phyloP scores from a whole-genome alignment of 2,888 invertebrate genomes.

The Platerodrilus igneus region DNA sequence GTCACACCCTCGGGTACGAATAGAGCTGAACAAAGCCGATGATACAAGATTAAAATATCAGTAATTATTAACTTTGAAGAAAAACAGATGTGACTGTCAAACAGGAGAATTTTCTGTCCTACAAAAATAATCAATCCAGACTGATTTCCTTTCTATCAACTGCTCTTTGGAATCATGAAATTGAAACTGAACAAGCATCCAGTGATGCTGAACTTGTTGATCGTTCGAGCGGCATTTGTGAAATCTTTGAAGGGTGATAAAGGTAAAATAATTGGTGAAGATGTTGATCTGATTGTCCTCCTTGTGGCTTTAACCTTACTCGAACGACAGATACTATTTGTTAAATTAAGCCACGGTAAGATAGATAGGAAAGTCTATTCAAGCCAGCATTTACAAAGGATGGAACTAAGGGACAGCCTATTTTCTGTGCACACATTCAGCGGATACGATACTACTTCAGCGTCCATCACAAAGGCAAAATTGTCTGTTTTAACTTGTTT shows the following conservation, averaged over 20 bases:
- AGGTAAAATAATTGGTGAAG: too few relatives aligned
- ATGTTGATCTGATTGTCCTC: too few relatives aligned
- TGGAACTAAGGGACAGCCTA: slow-evolving; percentile 4
- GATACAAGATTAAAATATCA: neutral
- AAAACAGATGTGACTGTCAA: slow-evolving; percentile 1
- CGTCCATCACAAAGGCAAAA: too few relatives aligned
- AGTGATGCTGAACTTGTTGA: slow-evolving; percentile 3
- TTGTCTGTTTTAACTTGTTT: slow-evolving; percentile 3
- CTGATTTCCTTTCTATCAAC: neutral
- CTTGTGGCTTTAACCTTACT: too few relatives aligned
- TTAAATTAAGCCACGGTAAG: slow-evolving; percentile 5
- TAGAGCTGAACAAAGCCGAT: slow-evolving; percentile 3
- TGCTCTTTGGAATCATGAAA: neutral
- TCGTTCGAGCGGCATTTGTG: neutral
- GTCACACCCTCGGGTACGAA: too few relatives aligned
- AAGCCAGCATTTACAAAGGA: slow-evolving; percentile 2
- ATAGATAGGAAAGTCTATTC: neutral
- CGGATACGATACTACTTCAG: slow-evolving; percentile 1
- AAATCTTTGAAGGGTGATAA: slow-evolving; percentile 2
- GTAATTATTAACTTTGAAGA: slow-evolving; percentile 1
- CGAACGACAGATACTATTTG: too few relatives aligned
- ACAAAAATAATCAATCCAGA: neutral
- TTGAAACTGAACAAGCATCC: slow-evolving; percentile 6
- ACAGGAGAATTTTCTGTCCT: slow-evolving; percentile 1
- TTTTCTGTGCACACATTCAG: slow-evolving; percentile 1